These are phyloP conservation scores for Babyrousa celebensis DNA, from an alignment of 2,797 vertebrate species.

Conservation along the genomic window DNA sequence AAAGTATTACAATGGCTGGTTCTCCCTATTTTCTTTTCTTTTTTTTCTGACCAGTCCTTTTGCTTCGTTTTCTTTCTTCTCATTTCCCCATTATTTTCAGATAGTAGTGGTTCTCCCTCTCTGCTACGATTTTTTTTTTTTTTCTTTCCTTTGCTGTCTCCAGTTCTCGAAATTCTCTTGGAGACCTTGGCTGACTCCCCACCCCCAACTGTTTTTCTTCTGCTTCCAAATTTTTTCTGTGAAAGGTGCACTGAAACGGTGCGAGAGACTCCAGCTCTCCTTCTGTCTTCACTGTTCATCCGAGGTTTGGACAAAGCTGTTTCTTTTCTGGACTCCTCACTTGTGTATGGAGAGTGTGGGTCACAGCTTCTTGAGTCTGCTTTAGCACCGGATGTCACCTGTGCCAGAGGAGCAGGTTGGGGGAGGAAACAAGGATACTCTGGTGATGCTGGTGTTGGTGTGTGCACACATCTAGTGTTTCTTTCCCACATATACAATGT, in stretches of 20 bases:
- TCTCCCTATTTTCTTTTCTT: neutral
- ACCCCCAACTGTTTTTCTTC: conserved; percentile 54
- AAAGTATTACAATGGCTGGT: neutral
- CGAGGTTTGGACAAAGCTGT: neutral
- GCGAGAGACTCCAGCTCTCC: neutral
- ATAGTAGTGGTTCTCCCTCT: neutral
- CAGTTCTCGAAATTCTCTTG: conserved; percentile 64
- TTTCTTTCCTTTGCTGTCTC: neutral
- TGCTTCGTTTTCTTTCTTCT: conserved; percentile 21
- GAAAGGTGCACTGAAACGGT: conserved; percentile 21
- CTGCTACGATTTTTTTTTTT: neutral
- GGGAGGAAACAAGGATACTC: neutral
- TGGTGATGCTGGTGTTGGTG: neutral
- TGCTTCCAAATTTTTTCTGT: conserved; percentile 52
- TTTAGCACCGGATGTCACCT: neutral
- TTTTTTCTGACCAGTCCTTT: conserved; percentile 11
- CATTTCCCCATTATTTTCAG: neutral
- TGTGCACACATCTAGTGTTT: neutral
- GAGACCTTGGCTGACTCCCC: conserved; percentile 53
- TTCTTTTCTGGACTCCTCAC: conserved; percentile 33
- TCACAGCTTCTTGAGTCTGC: neutral
- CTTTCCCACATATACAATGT: conserved; percentile 54
- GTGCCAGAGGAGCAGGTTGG: conserved; percentile 19
- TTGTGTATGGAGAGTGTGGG: neutral
- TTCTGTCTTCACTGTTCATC: neutral